Percentiles rank a stretch among this genome's conserved stretches.
Conservation (phyloP, 1,140 invertebrate species). For the Temnothorax curvispinosus region DNA sequence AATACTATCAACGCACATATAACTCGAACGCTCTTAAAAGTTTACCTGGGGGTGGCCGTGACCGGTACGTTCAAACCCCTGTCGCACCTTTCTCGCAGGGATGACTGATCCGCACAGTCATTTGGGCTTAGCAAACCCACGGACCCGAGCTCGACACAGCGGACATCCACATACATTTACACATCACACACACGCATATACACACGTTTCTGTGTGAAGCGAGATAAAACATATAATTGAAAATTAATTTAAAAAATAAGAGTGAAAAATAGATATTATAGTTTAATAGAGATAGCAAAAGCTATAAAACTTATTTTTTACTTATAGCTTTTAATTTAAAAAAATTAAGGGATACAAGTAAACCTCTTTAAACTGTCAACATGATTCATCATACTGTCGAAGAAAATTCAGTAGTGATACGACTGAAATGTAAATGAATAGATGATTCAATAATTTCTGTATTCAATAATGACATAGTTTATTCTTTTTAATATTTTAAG, state of each 20-base stretch:
- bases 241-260: not conserved
- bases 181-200: not conserved
- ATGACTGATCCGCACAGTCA: not conserved
- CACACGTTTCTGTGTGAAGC: not conserved
- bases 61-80: not conserved
- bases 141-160: not conserved
- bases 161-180: not conserved
- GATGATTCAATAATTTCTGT: not conserved
- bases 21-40: slow-evolving; percentile 41
- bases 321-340: not conserved
- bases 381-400: not conserved
- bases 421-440: not conserved
- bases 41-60: not conserved
- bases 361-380: not conserved
- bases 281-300: not conserved
- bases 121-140: too few relatives aligned
- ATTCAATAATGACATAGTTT: not conserved
- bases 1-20: slow-evolving; percentile 64
- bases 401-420: not conserved
- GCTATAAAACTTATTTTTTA: not conserved
- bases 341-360: not conserved
- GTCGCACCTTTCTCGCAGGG: not conserved
- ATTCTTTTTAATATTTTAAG: not conserved
- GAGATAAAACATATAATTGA: not conserved
- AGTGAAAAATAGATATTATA: not conserved